phyloP scores from a whole-genome alignment of 2,797 vertebrate species.

The Sebastes melanostomus region DNA sequence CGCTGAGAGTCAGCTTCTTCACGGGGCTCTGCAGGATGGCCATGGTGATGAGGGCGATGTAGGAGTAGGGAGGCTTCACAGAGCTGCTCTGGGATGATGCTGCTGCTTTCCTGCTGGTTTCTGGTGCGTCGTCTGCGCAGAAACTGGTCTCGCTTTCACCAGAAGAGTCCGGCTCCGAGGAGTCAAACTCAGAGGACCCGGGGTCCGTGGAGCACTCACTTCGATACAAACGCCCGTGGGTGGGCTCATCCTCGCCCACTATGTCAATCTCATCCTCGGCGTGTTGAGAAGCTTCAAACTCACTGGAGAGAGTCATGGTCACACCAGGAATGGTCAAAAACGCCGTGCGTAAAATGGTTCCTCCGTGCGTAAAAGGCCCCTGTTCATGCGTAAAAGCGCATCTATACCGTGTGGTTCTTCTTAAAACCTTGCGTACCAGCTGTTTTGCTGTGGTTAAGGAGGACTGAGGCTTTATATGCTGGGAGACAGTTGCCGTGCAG shows the following conservation, averaged over 20 bases:
- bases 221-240: slow-evolving; percentile 36
- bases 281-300: slow-evolving; percentile 67
- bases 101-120: slow-evolving; percentile 51
- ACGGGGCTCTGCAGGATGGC: slow-evolving; percentile 90
- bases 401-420: neutral
- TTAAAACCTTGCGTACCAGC: neutral
- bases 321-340: slow-evolving; percentile 3
- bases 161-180: slow-evolving; percentile 74
- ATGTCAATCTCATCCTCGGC: slow-evolving; percentile 78
- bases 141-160: slow-evolving; percentile 77
- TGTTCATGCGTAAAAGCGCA: slow-evolving; percentile 63
- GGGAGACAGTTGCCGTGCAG: slow-evolving; percentile 52
- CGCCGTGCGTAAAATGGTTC: slow-evolving; percentile 52
- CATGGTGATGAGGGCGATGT: slow-evolving; percentile 95
- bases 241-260: slow-evolving; percentile 71
- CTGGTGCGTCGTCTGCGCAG: slow-evolving; percentile 61
- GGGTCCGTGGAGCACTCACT: slow-evolving; percentile 39
- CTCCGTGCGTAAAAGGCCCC: slow-evolving; percentile 54
- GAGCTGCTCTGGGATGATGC: slow-evolving; percentile 48
- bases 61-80: slow-evolving; percentile 91
- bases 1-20: slow-evolving; percentile 90
- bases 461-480: slow-evolving; percentile 74
- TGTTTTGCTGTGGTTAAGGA: slow-evolving; percentile 38
- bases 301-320: slow-evolving; percentile 80
- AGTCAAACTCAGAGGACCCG: slow-evolving; percentile 68